A percentile compares a stretch with the other conserved stretches of the same genome.
Conservation (phyloP, 2,113 vertebrate genomes). For the Neofelis nebulosa region DNA sequence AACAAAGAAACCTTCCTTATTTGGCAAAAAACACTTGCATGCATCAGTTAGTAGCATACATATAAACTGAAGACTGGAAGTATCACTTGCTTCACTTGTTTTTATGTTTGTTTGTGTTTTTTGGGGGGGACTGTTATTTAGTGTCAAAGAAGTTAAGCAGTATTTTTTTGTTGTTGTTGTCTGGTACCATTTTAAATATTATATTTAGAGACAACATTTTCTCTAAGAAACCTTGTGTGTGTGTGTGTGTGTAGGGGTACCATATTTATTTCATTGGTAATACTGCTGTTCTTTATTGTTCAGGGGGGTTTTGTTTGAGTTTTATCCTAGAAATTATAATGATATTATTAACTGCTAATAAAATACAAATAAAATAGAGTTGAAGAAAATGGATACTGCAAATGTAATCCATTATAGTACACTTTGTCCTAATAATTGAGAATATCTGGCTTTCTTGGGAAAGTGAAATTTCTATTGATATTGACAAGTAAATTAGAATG, state of each 20-base stretch:
- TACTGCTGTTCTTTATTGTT: background rate
- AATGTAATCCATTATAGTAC: background rate
- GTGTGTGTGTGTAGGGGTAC: background rate
- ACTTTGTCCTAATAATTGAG: background rate
- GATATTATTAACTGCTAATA: background rate
- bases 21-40: background rate
- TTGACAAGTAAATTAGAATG: background rate
- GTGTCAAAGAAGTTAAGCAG: background rate
- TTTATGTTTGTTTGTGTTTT: background rate
- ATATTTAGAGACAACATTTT: background rate
- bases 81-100: background rate
- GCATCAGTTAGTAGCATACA: background rate
- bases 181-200: background rate
- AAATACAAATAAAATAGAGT: background rate
- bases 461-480: background rate
- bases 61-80: background rate
- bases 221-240: background rate
- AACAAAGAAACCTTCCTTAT: background rate
- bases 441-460: background rate
- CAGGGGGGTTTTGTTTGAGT: background rate
- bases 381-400: background rate
- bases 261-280: background rate
- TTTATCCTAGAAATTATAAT: background rate
- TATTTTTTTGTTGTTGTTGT: background rate
- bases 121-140: background rate